A percentile compares a stretch with the other conserved stretches of the same genome.
These are phyloP conservation scores for Mycetomoellerius zeteki DNA, from an alignment of 1,140 invertebrate species.

Conservation along the genomic window DNA sequence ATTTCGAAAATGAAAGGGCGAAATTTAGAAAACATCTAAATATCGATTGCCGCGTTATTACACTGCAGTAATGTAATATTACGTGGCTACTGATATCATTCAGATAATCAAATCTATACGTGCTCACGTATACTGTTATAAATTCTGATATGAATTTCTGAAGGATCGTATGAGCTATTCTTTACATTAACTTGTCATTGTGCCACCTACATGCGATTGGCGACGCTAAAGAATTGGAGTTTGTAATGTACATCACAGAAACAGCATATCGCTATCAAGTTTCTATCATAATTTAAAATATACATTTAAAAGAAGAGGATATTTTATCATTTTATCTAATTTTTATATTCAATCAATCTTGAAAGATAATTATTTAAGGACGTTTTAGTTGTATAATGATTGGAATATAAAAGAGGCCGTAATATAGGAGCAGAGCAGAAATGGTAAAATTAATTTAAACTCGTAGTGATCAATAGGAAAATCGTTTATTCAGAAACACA, in stretches of 20 bases:
- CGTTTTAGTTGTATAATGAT: too few relatives aligned
- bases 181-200: slow-evolving; percentile 37
- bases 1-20: slow-evolving; percentile 69
- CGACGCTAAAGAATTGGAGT: slow-evolving; percentile 18
- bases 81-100: neutral
- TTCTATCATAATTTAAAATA: neutral
- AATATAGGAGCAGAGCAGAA: too few relatives aligned
- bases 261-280: neutral
- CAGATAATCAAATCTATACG: slow-evolving; percentile 25
- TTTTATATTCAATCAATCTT: neutral
- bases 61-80: neutral
- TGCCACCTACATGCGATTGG: neutral
- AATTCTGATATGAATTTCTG: neutral
- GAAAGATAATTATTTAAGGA: too few relatives aligned
- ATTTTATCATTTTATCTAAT: neutral
- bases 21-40: slow-evolving; percentile 79
- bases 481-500: too few relatives aligned
- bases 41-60: slow-evolving; percentile 78
- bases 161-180: slow-evolving; percentile 39
- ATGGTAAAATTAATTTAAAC: too few relatives aligned
- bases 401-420: too few relatives aligned
- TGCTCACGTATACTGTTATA: slow-evolving; percentile 18
- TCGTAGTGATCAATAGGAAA: too few relatives aligned
- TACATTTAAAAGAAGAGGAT: neutral
- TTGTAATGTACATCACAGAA: slow-evolving; percentile 25